Percentiles rank a stretch among this genome's conserved stretches.
phyloP scores from a whole-genome alignment of 2,888 invertebrate genomes.

The Xestia rhomboidea region DNA sequence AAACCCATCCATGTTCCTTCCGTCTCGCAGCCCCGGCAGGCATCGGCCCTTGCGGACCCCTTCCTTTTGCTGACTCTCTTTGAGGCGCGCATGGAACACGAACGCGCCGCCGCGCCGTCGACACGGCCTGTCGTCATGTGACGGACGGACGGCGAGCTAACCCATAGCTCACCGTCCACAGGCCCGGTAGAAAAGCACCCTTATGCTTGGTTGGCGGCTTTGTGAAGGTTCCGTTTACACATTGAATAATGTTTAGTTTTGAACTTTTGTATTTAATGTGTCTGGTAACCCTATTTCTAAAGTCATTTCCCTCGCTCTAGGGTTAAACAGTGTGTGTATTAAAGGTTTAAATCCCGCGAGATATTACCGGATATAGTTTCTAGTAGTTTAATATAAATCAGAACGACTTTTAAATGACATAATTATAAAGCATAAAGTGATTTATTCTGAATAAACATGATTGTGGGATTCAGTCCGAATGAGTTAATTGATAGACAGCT shows the following conservation, averaged over 20 bases:
- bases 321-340: constrained; percentile 45
- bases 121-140: too few species aligned
- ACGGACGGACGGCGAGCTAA: too few species aligned
- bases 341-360: constrained; percentile 47
- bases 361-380: constrained; percentile 39
- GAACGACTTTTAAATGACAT: constrained; percentile 31
- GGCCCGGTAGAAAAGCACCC: too few species aligned
- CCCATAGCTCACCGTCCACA: too few species aligned
- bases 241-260: neutral
- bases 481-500: constrained; percentile 30
- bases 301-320: constrained; percentile 44
- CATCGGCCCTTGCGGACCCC: too few species aligned
- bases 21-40: too few species aligned
- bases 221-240: neutral
- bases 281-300: constrained; percentile 17
- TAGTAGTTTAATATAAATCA: constrained; percentile 31
- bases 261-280: neutral
- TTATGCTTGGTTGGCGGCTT: neutral
- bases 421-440: constrained; percentile 24
- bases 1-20: too few species aligned
- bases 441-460: constrained; percentile 34
- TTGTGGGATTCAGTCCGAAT: constrained; percentile 7
- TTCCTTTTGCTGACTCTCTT: too few species aligned
- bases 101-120: too few species aligned
- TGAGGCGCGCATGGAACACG: too few species aligned